Percentiles rank a stretch among this genome's conserved stretches.
phyloP scores from a whole-genome alignment of 2,113 vertebrate genomes.

The Zosterops borbonicus region DNA sequence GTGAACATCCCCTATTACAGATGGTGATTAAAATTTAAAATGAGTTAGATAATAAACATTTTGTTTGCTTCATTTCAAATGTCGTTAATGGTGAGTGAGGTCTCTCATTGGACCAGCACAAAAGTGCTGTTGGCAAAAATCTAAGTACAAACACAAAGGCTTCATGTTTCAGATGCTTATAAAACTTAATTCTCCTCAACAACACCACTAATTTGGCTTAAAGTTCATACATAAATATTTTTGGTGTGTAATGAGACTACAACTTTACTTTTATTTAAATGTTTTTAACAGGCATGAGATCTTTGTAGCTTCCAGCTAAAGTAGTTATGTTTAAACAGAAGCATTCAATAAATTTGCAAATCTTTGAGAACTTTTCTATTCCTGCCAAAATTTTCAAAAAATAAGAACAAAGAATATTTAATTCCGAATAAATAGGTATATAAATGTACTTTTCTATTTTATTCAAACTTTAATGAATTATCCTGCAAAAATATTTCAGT shows the following conservation, averaged over 20 bases:
- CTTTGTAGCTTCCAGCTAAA: background rate
- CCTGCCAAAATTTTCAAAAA: background rate
- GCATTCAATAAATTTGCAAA: background rate
- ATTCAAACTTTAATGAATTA: background rate
- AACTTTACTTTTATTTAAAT: background rate
- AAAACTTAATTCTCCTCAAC: slow-evolving; percentile 18
- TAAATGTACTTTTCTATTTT: background rate
- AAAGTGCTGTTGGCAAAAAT: slow-evolving; percentile 17
- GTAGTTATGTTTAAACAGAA: background rate
- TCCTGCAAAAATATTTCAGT: background rate
- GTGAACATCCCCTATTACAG: background rate
- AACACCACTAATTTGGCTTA: slow-evolving; percentile 5
- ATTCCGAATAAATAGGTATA: background rate
- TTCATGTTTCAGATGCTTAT: slow-evolving; percentile 40
- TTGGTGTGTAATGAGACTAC: background rate
- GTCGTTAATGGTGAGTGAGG: background rate
- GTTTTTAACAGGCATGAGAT: background rate
- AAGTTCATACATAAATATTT: background rate
- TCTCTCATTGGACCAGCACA: background rate
- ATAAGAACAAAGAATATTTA: background rate
- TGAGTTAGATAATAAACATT: slow-evolving; percentile 18
- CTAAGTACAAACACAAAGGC: background rate
- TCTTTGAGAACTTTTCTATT: background rate
- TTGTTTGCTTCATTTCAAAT: slow-evolving; percentile 19
- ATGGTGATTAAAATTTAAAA: background rate